phyloP scores from a whole-genome alignment of 2,797 vertebrate species.

The Discoglossus pictus region DNA sequence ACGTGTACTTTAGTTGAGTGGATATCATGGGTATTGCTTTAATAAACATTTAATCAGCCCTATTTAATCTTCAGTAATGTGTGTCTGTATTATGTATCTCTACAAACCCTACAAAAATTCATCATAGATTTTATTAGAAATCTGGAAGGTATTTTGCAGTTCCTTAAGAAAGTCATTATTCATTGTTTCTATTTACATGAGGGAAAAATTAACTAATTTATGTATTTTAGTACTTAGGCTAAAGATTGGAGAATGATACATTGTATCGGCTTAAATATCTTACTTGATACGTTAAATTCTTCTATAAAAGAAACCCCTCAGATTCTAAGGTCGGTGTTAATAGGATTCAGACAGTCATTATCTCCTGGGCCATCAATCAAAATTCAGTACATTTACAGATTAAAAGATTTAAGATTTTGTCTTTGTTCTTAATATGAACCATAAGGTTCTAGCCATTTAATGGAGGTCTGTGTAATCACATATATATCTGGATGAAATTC shows the following conservation, averaged over 20 bases:
- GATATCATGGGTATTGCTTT: too few species aligned
- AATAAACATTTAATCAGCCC: too few species aligned
- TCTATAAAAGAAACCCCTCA: neutral
- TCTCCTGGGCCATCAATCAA: neutral
- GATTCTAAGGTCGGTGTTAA: neutral
- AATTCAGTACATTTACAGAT: neutral
- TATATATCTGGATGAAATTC: too few species aligned
- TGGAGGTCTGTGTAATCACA: neutral
- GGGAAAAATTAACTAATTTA: neutral
- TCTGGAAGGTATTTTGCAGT: neutral
- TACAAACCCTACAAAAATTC: too few species aligned
- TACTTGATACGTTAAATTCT: neutral
- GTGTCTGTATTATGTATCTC: too few species aligned
- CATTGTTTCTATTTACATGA: neutral
- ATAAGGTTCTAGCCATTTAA: neutral
- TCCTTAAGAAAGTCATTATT: constrained; percentile 1
- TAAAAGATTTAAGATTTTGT: neutral
- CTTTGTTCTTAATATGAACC: neutral
- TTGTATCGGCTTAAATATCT: neutral
- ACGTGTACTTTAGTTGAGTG: too few species aligned
- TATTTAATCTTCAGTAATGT: too few species aligned
- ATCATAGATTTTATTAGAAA: too few species aligned
- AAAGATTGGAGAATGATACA: neutral
- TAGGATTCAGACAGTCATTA: constrained; percentile 1
- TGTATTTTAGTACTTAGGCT: neutral